Evolutionary conservation across 2,888 invertebrate species (phyloP), one percentile per base, ranked within the genome.

Genomic region (Halictus quadricinctus): DNA sequence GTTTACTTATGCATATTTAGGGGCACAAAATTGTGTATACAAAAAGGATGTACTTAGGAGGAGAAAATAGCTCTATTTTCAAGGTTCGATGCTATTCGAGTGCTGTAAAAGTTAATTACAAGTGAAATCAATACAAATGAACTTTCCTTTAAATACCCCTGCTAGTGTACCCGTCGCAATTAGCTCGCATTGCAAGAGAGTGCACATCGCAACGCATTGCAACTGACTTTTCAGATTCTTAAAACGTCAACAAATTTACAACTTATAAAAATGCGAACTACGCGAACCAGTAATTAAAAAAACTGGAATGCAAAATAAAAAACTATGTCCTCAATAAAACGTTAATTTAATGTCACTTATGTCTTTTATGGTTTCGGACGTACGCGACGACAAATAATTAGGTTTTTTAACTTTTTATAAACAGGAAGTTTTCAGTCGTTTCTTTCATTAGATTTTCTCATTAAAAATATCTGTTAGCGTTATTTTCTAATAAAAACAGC

Each of bases 81-180:
- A 69, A 69, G 69, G 41, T 43, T 43, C 41, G 69, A 41, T 69
- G 69, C 69, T 21, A 69, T 69, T 69, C 12, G 10, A 69, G 69
- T n/a, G 0, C 43, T 69, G 69, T 69, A 43, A 21, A 25, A 25
- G 60, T 75, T 43, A 75, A 60, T 75, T 75, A n/a, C 75, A 75
- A 75, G 58, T 75, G 60, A 75, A 75, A 75, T 60, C 60, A 75
- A 75, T 75, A 75, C 18, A 60, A 60, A 75, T 60, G n/a, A 75
- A 75, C 75, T 75, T 75, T 69, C 69, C 69, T 69, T 43, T 41
- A 69, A 43, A 41, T 69, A 69, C 41, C n/a, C 41, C 43, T 43
- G 41, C 21, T 10, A 10, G 69, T 36, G 29, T 41, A 69, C 10
- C 69, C 10, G 36, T 41, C 10, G n/a, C 12, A 69, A 69, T 69